Evolutionary conservation across 2,888 invertebrate species (phyloP).

Genomic region (Amblyteles armatorius): DNA sequence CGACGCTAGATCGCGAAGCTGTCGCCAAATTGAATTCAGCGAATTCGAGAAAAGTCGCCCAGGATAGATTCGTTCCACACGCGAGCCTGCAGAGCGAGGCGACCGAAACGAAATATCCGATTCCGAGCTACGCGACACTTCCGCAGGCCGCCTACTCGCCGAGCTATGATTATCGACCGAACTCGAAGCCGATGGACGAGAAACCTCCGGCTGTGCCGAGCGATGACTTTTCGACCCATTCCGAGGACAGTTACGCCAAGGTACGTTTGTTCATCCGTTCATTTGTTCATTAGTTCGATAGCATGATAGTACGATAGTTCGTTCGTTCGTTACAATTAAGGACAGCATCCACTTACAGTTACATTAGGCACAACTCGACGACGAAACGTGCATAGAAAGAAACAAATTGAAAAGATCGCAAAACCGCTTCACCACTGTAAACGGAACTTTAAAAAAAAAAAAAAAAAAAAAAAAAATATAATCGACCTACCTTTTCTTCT

Average conservation of each 20-base stretch:
- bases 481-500: too few relatives aligned
- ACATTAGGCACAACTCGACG: too few relatives aligned
- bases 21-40: constrained; percentile 72
- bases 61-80: constrained; percentile 80
- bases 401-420: too few relatives aligned
- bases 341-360: too few relatives aligned
- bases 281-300: too few relatives aligned
- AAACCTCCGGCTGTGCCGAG: constrained; percentile 57
- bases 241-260: constrained; percentile 66
- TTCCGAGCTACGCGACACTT: constrained; percentile 66
- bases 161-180: constrained; percentile 58
- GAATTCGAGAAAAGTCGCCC: constrained; percentile 70
- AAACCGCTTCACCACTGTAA: too few relatives aligned
- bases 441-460: too few relatives aligned
- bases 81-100: constrained; percentile 74
- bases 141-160: constrained; percentile 61
- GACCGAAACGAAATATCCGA: constrained; percentile 40
- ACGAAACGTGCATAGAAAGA: background rate
- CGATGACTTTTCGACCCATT: constrained; percentile 63
- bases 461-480: too few relatives aligned
- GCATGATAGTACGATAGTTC: too few relatives aligned
- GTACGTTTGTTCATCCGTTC: constrained; percentile 46
- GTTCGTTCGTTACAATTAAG: too few relatives aligned
- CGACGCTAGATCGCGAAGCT: constrained; percentile 77
- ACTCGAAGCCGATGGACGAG: constrained; percentile 51